Conservation (phyloP, 2,113 vertebrate genomes). For the Vidua chalybeata region DNA sequence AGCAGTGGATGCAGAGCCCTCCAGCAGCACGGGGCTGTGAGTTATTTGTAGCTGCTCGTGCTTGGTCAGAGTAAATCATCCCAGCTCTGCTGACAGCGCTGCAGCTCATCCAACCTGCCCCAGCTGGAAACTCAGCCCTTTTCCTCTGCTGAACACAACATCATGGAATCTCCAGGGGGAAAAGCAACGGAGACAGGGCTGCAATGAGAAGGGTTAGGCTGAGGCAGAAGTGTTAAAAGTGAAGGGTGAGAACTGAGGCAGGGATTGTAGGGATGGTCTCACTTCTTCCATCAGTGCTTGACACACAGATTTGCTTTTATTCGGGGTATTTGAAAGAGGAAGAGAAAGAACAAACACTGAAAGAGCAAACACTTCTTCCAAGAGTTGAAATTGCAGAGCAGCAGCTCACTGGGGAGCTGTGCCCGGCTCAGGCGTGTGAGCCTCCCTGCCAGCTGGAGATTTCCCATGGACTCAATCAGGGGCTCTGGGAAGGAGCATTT, state of each 20-base stretch:
- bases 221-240: neutral
- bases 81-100: neutral
- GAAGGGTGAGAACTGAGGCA: neutral
- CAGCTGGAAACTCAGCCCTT: neutral
- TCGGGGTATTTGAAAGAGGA: neutral
- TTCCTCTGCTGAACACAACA: neutral
- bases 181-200: neutral
- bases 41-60: neutral
- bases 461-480: neutral
- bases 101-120: neutral
- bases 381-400: neutral
- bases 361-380: neutral
- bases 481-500: neutral
- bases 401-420: neutral
- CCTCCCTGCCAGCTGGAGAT: neutral
- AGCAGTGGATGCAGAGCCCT: neutral
- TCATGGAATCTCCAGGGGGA: neutral
- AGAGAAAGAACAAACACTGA: neutral
- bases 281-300: neutral
- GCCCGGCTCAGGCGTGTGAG: neutral
- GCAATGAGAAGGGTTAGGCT: neutral
- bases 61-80: neutral
- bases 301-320: neutral
- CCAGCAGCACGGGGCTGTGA: neutral
- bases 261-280: neutral